phyloP scores from a whole-genome alignment of 1,140 invertebrate species.

The Hirudo medicinalis region DNA sequence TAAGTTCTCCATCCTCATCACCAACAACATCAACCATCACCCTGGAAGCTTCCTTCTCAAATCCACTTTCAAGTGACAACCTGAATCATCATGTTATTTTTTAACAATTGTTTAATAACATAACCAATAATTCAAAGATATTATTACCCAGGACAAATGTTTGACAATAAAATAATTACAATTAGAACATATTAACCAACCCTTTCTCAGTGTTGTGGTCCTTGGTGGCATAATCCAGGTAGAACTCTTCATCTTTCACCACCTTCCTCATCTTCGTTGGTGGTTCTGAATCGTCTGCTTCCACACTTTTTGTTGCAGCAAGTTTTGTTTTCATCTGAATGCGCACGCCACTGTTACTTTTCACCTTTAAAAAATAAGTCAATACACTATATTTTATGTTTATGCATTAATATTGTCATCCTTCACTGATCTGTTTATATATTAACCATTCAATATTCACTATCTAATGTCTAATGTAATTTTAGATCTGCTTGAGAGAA shows the following conservation, averaged over 20 bases:
- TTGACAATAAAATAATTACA: too few species aligned
- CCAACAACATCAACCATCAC: not conserved
- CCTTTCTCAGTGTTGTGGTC: slow-evolving; percentile 79
- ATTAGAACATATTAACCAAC: slow-evolving; percentile 37
- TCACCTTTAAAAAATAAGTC: too few species aligned
- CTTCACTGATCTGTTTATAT: too few species aligned
- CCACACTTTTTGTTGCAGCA: slow-evolving; percentile 19
- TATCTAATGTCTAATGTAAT: too few species aligned
- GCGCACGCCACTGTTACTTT: too few species aligned
- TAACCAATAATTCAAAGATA: too few species aligned
- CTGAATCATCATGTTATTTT: not conserved
- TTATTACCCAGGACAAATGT: too few species aligned
- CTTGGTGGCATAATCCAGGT: slow-evolving; percentile 67
- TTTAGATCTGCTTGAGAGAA: too few species aligned
- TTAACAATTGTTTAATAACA: slow-evolving; percentile 19
- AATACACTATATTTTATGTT: too few species aligned
- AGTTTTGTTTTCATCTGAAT: too few species aligned
- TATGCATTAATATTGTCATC: too few species aligned
- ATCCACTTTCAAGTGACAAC: not conserved
- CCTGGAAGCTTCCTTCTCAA: slow-evolving; percentile 13
- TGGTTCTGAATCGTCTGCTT: slow-evolving; percentile 24
- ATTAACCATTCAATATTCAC: too few species aligned
- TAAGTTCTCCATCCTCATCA: not conserved
- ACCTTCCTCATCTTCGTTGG: slow-evolving; percentile 27
- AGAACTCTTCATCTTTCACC: slow-evolving; percentile 58